phyloP scores from a whole-genome alignment of 2,113 vertebrate species.

The Heliornis fulica region DNA sequence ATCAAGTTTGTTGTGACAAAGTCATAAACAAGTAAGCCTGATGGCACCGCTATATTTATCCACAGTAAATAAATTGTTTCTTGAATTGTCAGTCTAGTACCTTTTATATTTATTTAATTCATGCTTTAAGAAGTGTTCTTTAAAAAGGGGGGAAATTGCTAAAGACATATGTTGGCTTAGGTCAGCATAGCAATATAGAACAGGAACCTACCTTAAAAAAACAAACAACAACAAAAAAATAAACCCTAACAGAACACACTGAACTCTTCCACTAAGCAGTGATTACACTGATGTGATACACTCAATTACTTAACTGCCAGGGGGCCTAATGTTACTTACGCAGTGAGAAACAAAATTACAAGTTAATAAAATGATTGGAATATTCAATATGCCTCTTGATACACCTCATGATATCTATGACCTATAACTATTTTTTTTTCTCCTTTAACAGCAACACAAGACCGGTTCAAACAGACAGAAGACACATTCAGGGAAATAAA shows the following conservation, averaged over 20 bases:
- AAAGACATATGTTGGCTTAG: not conserved
- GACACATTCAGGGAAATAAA: not conserved
- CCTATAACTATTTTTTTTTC: not conserved
- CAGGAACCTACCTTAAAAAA: not conserved
- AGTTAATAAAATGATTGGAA: not conserved
- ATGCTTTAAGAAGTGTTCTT: not conserved
- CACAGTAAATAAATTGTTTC: not conserved
- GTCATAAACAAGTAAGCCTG: not conserved
- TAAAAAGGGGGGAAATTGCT: not conserved
- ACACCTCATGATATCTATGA: not conserved
- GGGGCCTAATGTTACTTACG: not conserved
- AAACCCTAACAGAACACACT: not conserved
- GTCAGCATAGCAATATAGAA: not conserved
- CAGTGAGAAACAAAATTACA: not conserved
- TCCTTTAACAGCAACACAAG: not conserved
- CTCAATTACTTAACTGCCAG: slow-evolving; percentile 17
- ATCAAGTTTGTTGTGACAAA: not conserved
- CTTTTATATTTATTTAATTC: not conserved
- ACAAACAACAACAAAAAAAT: not conserved
- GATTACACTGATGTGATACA: not conserved
- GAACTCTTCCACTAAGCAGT: not conserved
- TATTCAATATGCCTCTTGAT: not conserved
- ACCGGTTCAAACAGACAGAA: not conserved
- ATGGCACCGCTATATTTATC: not conserved
- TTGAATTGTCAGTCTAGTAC: not conserved